These are phyloP conservation scores for Pangasius mekongensis DNA, from an alignment of 2,797 vertebrate species.

Conservation along the genomic window DNA sequence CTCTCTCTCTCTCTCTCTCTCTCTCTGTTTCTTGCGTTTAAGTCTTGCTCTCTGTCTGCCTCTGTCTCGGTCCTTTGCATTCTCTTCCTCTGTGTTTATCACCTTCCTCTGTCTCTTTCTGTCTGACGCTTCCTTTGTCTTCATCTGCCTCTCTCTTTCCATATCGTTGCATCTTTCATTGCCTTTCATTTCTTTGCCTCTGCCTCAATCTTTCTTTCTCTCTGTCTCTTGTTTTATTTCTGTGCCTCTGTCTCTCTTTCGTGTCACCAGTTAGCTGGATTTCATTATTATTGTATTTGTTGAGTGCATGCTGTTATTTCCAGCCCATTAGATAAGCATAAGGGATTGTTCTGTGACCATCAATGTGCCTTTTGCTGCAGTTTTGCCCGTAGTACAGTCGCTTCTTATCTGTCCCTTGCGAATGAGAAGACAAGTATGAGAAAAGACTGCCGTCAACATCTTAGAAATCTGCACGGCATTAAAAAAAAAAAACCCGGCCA, in stretches of 20 bases:
- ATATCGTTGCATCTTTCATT: constrained; percentile 15
- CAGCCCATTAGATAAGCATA: constrained; percentile 54
- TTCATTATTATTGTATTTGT: constrained; percentile 57
- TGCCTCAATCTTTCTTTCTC: not conserved
- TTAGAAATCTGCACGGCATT: not conserved
- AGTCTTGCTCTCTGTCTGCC: not conserved
- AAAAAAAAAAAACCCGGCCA: not conserved
- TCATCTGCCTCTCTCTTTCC: constrained; percentile 45
- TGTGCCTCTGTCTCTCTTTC: constrained; percentile 38
- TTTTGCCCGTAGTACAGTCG: constrained; percentile 11
- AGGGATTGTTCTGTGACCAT: constrained; percentile 47
- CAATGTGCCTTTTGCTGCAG: constrained; percentile 36
- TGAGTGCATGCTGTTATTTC: constrained; percentile 55
- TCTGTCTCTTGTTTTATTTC: not conserved
- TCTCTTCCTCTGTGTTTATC: not conserved
- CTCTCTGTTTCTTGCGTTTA: not conserved
- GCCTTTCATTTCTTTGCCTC: not conserved
- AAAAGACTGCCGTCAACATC: not conserved
- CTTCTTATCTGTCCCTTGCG: constrained; percentile 37
- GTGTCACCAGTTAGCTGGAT: constrained; percentile 47
- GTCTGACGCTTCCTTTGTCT: constrained; percentile 4
- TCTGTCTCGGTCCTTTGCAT: not conserved
- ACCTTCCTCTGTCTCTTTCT: not conserved
- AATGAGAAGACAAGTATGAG: constrained; percentile 20
- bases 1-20: not conserved